Percentiles rank a stretch among this genome's conserved stretches.
These are phyloP conservation scores for Edolisoma coerulescens DNA, from an alignment of 2,113 vertebrate species.

Conservation along the genomic window DNA sequence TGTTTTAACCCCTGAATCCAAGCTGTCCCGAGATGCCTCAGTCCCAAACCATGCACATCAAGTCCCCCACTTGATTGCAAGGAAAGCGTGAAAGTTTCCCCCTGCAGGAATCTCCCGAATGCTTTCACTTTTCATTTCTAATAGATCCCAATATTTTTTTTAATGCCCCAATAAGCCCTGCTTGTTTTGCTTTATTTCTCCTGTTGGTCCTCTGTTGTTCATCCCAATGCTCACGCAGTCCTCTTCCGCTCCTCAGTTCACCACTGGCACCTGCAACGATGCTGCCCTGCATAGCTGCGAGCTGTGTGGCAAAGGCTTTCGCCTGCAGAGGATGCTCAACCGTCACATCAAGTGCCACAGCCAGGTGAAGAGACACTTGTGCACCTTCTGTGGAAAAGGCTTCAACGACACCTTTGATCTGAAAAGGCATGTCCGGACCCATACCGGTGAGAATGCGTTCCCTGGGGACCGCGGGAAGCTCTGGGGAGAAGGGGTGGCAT, in stretches of 20 bases:
- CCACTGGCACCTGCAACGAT: constrained; percentile 71
- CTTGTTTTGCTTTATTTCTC: not conserved
- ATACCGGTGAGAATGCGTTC: constrained; percentile 71
- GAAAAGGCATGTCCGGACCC: constrained; percentile 83
- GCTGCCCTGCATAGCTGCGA: constrained; percentile 66
- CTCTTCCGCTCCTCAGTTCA: constrained; percentile 64
- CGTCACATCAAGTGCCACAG: constrained; percentile 85
- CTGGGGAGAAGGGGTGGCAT: not conserved
- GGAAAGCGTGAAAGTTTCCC: not conserved
- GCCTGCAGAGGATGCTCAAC: constrained; percentile 82
- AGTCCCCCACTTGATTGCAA: not conserved
- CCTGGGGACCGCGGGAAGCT: accelerated
- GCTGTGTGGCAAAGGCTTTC: constrained; percentile 81
- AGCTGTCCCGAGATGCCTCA: not conserved
- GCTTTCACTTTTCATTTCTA: not conserved
- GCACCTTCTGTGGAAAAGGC: constrained; percentile 85
- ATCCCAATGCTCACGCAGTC: not conserved
- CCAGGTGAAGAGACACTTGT: constrained; percentile 81
- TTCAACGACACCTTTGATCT: constrained; percentile 85
- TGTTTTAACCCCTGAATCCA: not conserved
- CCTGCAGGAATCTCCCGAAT: accelerated
- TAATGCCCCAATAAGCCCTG: not conserved
- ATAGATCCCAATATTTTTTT: not conserved
- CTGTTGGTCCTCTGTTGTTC: not conserved
- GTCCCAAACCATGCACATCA: accelerated